Evolutionary conservation across 2,797 vertebrate species (phyloP), one percentile per base, ranked within the genome.

Genomic region (Megaceryle alcyon): DNA sequence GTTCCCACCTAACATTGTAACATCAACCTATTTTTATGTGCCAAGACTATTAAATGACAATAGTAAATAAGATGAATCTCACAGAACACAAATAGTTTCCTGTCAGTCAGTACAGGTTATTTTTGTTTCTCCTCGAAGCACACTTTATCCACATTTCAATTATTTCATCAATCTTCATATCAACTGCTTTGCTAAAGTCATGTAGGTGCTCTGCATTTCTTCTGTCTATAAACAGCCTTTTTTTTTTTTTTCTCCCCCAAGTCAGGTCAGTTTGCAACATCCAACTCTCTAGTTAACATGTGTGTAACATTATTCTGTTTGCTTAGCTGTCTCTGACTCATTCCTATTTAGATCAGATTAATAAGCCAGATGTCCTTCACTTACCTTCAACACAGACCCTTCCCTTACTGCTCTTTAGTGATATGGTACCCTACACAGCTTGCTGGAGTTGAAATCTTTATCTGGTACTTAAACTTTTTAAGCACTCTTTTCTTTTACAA

Each of bases 121-220:
- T 82, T 79, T 68, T 33, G 4, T 51, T 91, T 70, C 22, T 77
- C 21, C 35, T 70, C 81, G 53, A 88, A 80, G 28, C 15, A 68
- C 17, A 12, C 16, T 28, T 63, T 46, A 77, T 31, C 19, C 22
- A n/a, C 13, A n/a, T 88, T 90, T 35, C 26, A 78, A 16, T 26
- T 64, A 8, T 79, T 94, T 75, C 18, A 23, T 81, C 39, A 70
- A 3, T 33, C 12, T 66, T 21, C 1, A 0, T 39, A 71, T 63
- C 39, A 78, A 10, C 9, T 3, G 6, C 53, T 88, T 64, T 44
- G 48, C 48, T 73, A 31, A 71, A 91, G 28, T 86, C 15, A 53
- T 0, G 0, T 16, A 63, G 31, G 12, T 59, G 26, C 11, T 66
- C 37, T 57, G 18, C 13, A 37, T 48, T 48, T 59, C 41, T 69